These are phyloP conservation scores for Arizona elegans DNA, from an alignment of 2,113 vertebrate genomes.

Conservation along the genomic window DNA sequence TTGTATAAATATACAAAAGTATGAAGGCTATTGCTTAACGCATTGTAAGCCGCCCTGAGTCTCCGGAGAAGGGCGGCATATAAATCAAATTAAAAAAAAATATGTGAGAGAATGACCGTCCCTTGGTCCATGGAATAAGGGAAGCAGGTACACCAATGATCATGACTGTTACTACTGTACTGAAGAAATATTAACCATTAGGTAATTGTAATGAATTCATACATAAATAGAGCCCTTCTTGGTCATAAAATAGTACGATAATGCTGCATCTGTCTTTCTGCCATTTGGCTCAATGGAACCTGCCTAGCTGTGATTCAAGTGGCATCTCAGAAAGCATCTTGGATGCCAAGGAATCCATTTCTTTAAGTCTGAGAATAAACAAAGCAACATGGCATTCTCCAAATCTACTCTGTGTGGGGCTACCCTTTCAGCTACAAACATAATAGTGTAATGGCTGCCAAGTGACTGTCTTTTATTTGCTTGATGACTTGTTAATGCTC, in stretches of 20 bases:
- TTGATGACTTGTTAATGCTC: neutral
- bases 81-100: no score
- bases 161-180: neutral
- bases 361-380: neutral
- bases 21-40: no score
- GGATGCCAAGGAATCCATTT: neutral
- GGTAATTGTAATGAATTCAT: neutral
- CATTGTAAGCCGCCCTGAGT: no score
- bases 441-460: neutral
- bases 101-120: neutral
- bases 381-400: neutral
- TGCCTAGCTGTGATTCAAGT: neutral
- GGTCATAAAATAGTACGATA: neutral
- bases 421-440: neutral
- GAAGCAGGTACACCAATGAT: neutral
- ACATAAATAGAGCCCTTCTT: neutral
- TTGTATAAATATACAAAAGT: no score
- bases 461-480: constrained; percentile 4
- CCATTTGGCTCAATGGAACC: neutral
- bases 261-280: neutral
- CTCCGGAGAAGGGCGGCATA: no score
- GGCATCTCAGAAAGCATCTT: neutral
- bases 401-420: neutral
- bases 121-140: neutral
- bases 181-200: neutral